phyloP scores from a whole-genome alignment of 2,113 vertebrate genomes.

The Polypterus senegalus region DNA sequence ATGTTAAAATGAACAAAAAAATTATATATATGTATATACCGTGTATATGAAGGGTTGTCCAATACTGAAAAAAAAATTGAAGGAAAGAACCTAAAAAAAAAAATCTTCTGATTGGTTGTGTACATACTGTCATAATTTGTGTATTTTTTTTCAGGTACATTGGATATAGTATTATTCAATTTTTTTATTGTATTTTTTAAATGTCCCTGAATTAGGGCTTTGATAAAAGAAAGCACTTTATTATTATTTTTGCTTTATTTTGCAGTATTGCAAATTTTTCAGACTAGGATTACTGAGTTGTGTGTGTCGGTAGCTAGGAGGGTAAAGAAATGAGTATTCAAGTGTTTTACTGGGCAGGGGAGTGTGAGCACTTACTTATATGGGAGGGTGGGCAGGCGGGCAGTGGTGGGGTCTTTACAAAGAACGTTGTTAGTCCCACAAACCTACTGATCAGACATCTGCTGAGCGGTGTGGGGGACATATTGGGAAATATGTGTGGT shows the following conservation, averaged over 20 bases:
- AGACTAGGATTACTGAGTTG: conserved; percentile 12
- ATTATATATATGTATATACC: conserved; percentile 67
- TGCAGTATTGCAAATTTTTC: conserved; percentile 40
- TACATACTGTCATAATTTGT: conserved; percentile 35
- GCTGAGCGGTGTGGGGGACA: too few species aligned
- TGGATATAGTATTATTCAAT: conserved; percentile 52
- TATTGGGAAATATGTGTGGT: too few species aligned
- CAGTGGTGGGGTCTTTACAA: too few species aligned
- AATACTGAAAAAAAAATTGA: conserved; percentile 35
- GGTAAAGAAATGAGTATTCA: background rate
- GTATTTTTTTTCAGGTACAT: conserved; percentile 50
- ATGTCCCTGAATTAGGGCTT: conserved; percentile 61
- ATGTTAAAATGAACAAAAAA: conserved; percentile 10
- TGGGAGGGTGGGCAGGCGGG: too few species aligned
- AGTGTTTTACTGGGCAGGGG: background rate
- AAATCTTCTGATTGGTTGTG: conserved; percentile 44
- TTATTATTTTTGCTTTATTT: conserved; percentile 62
- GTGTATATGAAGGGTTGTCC: conserved; percentile 56
- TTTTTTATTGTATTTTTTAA: conserved; percentile 55
- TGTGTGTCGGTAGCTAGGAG: conserved; percentile 38
- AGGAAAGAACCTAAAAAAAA: conserved; percentile 13
- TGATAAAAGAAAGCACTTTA: conserved; percentile 82
- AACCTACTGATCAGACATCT: too few species aligned
- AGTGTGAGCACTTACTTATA: background rate
- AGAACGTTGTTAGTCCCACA: too few species aligned